Percentiles rank a stretch among this genome's conserved stretches.
phyloP scores from a whole-genome alignment of 2,797 vertebrate genomes.

The Trachops cirrhosus region DNA sequence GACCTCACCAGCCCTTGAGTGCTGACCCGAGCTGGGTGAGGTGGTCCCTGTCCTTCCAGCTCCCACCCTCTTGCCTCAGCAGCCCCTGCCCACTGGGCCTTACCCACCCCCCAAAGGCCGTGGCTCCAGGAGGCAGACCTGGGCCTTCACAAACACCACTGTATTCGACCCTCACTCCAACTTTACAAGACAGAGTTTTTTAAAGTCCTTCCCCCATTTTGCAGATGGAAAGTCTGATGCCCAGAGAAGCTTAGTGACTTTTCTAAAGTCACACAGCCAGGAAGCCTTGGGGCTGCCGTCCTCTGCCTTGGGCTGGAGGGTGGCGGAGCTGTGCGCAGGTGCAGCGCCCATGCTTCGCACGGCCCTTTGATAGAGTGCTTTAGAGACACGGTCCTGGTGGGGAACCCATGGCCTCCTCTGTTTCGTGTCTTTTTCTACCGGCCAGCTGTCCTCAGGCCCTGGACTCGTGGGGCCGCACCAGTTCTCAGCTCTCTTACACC shows the following conservation, averaged over 20 bases:
- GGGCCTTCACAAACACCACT: neutral
- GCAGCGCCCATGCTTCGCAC: too few species aligned
- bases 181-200: neutral
- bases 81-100: neutral
- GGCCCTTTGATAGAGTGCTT: neutral
- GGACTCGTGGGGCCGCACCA: neutral
- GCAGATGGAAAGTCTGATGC: neutral
- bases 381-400: neutral
- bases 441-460: neutral
- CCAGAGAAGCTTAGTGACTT: neutral
- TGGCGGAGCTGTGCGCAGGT: fast-evolving
- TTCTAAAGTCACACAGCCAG: neutral
- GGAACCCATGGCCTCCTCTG: neutral
- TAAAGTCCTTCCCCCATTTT: neutral
- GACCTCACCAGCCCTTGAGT: neutral
- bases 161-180: neutral
- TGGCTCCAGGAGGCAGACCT: neutral
- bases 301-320: neutral
- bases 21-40: neutral
- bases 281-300: fast-evolving
- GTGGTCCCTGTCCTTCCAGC: neutral
- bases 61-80: neutral
- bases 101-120: fast-evolving
- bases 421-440: fast-evolving
- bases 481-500: fast-evolving